Evolutionary conservation across 2,888 invertebrate species (phyloP), one percentile per base, ranked within the genome.

Genomic region (Cosmorhoe ocellata): DNA sequence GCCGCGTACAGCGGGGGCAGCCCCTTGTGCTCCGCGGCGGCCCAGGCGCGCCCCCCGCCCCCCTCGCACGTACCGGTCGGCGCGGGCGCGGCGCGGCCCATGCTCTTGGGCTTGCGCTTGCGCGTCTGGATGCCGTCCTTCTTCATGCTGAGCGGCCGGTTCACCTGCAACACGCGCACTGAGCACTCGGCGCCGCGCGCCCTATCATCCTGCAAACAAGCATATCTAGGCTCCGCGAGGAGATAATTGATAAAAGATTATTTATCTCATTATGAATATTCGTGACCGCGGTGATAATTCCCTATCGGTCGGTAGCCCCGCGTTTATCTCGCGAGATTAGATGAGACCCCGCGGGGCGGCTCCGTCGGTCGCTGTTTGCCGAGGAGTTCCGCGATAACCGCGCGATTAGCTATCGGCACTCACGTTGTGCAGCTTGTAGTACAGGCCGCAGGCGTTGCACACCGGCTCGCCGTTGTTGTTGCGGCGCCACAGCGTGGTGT

Each of bases 61-160:
- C n/a, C n/a, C n/a, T n/a, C n/a, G n/a, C n/a, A n/a, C n/a, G n/a
- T n/a, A n/a, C n/a, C 10, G 12, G 36, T 9, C 37, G 66, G 69
- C 53, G 76, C 77, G 58, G 76, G 72, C 63, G 71, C 67, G 61
- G 70, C 70, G 39, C 76, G 76, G 4, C 89, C 86, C 85, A 89
- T 86, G 73, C 87, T 93, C 84, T 96, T 96, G 34, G 96, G 96
- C 77, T 99, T 98, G 56, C 99, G 93, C 84, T 99, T 99, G 59
- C 99, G 92, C 43, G 98, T 98, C 90, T 99, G 99, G 75, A 99
- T 99, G 37, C 98, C 98, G 64, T 99, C 99, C 87, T 99, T 99
- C 88, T 98, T 99, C 99, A 99, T 99, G 67, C 98, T 97, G 66
- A 97, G 91, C 44, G 99, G 99, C 62, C 99, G 94, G 83, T 96